Evolutionary conservation across 2,888 invertebrate genomes (phyloP), one percentile per base, ranked within the genome.

Genomic region (Drosophila kokeensis): DNA sequence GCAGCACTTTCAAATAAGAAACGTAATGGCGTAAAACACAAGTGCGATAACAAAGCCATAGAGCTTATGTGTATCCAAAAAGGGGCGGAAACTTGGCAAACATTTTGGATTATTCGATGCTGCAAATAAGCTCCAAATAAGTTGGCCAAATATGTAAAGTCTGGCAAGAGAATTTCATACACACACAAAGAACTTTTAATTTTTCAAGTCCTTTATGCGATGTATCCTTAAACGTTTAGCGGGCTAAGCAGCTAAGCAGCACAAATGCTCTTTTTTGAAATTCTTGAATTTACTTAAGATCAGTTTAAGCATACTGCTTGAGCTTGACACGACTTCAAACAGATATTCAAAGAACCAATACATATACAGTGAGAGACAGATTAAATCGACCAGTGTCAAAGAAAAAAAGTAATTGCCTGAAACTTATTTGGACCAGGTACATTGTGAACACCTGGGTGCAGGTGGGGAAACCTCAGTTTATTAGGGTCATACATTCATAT

Each of bases 1-100:
- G 64, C 70, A 75, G 40, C 72, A 76, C 76, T 76, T 61, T 79
- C 72, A 64, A 79, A 68, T 76, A 69, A 61, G 79, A 69, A 69
- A 73, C 64, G 73, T 76, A 73, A 79, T 79, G 60, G 72, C 59
- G 68, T 40, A 78, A 79, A 79, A 77, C 77, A 86, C 79, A 83
- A 67, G 73, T 70, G 53, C 69, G 61, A 73, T 79, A 81, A 79
- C 81, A 81, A 79, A 76, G 63, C 34, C 67, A 45, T 36, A 54
- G 55, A 60, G 61, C 54, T 60, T 61, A 48, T 48, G 70, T 38
- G 45, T 36, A 59, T 50, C 60, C 30, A 27, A n/a, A 54, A 42
- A 59, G 21, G 36, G 30, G 49, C 49, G 53, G 40, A 30, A 50
- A 48, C 45, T 48, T 54, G 10, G 7, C 15, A 49, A 62, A 32